Conservation (phyloP, 1,140 invertebrate species). For the Venustaconcha ellipsiformis region DNA sequence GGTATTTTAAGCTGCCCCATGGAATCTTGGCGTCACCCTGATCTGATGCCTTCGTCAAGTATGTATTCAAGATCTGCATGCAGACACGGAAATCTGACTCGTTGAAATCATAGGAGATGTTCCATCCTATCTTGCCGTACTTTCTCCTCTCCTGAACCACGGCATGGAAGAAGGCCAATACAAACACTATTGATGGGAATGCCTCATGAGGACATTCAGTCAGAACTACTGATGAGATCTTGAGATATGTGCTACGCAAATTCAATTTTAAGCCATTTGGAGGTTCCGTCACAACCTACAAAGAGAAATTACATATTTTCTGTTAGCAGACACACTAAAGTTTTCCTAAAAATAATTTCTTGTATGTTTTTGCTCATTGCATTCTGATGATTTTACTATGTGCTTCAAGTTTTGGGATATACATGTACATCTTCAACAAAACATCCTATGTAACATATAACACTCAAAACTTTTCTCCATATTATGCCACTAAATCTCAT, state of each 20-base stretch:
- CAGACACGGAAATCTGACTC: constrained; percentile 92
- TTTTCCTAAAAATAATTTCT: no score
- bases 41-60: constrained; percentile 78
- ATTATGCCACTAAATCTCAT: no score
- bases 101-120: constrained; percentile 92
- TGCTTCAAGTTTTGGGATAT: no score
- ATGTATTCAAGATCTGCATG: constrained; percentile 84
- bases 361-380: no score
- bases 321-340: no score
- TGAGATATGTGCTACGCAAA: constrained; percentile 88
- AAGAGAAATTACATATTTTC: no score
- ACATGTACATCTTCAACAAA: neutral
- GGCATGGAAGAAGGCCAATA: constrained; percentile 90
- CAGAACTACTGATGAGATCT: constrained; percentile 79
- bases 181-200: constrained; percentile 84
- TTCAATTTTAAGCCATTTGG: constrained; percentile 91
- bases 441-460: neutral
- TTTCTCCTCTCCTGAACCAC: constrained; percentile 89
- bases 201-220: constrained; percentile 79
- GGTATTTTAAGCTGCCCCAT: constrained; percentile 90
- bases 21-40: constrained; percentile 78
- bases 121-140: constrained; percentile 95
- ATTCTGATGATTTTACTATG: no score
- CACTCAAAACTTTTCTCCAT: no score
- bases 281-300: constrained; percentile 86